phyloP scores from a whole-genome alignment of 2,888 invertebrate genomes.

The Silvanus unidentatus region DNA sequence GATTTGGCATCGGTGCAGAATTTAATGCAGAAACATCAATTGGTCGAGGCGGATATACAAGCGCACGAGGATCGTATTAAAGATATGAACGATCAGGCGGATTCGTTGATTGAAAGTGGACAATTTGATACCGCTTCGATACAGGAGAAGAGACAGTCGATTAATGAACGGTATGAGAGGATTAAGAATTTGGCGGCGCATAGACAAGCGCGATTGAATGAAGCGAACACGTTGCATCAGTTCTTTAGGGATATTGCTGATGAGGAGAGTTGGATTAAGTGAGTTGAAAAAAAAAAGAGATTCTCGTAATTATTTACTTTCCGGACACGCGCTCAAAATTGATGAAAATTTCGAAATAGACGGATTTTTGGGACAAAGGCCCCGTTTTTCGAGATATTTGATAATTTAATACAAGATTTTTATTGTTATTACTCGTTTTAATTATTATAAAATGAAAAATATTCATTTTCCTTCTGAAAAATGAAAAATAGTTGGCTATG shows the following conservation, averaged over 20 bases:
- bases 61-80: constrained; percentile 94
- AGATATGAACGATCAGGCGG: constrained; percentile 93
- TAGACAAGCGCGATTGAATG: constrained; percentile 85
- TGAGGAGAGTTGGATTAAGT: constrained; percentile 98
- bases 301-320: too few species aligned
- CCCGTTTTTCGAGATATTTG: too few species aligned
- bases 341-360: too few species aligned
- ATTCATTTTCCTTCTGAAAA: too few species aligned
- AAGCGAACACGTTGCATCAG: constrained; percentile 96
- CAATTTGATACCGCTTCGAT: constrained; percentile 97
- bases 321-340: constrained; percentile 56
- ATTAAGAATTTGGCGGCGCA: constrained; percentile 89
- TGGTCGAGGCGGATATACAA: constrained; percentile 96
- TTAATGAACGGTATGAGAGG: constrained; percentile 94
- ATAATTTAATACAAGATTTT: too few species aligned
- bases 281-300: too few species aligned
- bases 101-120: constrained; percentile 90
- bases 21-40: constrained; percentile 95
- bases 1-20: constrained; percentile 98
- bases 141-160: constrained; percentile 88
- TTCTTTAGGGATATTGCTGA: constrained; percentile 99
- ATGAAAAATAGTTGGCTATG: too few species aligned
- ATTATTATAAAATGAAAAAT: too few species aligned
- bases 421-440: too few species aligned
- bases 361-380: too few species aligned